Conservation (phyloP, 2,888 invertebrate genomes). For the Drosophila infuscata region DNA sequence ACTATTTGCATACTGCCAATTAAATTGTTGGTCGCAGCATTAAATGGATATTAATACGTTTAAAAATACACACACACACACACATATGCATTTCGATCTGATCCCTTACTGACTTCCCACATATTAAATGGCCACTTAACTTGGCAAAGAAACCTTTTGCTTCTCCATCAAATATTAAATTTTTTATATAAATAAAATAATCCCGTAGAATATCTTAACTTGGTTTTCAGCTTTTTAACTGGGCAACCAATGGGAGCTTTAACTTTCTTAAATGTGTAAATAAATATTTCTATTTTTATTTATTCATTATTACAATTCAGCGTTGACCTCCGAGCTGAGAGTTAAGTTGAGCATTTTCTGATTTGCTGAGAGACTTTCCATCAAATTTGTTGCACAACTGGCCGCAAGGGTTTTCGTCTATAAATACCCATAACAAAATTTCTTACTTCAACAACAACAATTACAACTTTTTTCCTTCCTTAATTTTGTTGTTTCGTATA, state of each 20-base stretch:
- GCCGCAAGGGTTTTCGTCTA: slow-evolving; percentile 50
- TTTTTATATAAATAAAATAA: background rate
- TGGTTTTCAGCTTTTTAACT: background rate
- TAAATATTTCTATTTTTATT: background rate
- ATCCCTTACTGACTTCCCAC: background rate
- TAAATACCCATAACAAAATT: slow-evolving; percentile 63
- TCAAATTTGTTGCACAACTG: slow-evolving; percentile 40
- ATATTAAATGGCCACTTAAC: background rate
- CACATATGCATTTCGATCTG: background rate
- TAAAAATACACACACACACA: background rate
- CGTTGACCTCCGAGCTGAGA: background rate
- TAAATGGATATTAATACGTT: slow-evolving; percentile 33
- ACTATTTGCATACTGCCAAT: slow-evolving; percentile 58
- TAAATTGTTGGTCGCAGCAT: slow-evolving; percentile 33
- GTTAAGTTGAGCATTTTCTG: slow-evolving; percentile 23
- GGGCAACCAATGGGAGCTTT: background rate
- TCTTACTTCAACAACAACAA: slow-evolving; percentile 78
- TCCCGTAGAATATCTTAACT: background rate
- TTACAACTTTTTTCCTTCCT: slow-evolving; percentile 64
- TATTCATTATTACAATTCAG: background rate
- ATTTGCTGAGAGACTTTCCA: slow-evolving; percentile 38
- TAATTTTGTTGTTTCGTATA: slow-evolving; percentile 27
- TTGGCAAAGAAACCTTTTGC: background rate
- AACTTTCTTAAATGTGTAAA: background rate
- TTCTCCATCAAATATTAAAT: background rate